These are phyloP conservation scores for Nesoenas mayeri DNA, from an alignment of 2,113 vertebrate species.

Conservation along the genomic window DNA sequence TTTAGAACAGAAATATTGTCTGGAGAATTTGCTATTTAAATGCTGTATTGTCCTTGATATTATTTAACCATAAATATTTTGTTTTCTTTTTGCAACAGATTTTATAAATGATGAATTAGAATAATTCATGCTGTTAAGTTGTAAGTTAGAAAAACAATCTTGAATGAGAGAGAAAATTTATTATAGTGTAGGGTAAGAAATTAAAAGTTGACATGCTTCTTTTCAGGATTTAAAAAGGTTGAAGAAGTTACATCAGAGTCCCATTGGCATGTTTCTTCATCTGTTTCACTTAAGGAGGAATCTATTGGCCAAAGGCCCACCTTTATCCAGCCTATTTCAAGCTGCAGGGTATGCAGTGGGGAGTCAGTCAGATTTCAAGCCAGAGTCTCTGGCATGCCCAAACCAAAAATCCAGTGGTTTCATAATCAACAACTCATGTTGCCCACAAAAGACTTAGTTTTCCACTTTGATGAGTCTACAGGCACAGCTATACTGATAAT, in stretches of 20 bases:
- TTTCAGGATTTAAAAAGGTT: conserved; percentile 87
- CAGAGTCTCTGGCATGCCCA: conserved; percentile 83
- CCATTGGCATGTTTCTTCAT: conserved; percentile 78
- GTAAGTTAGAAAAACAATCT: background rate
- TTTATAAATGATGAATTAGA: conserved; percentile 19
- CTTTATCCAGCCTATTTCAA: conserved; percentile 89
- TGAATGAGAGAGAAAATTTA: conserved; percentile 23
- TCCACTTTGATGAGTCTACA: conserved; percentile 90
- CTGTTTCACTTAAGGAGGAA: conserved; percentile 86
- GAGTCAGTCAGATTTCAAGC: conserved; percentile 91
- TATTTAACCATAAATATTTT: background rate
- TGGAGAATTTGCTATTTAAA: background rate
- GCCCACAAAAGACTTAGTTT: conserved; percentile 87
- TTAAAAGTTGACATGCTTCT: conserved; percentile 87
- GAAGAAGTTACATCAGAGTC: conserved; percentile 78
- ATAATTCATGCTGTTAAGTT: background rate
- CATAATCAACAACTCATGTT: conserved; percentile 83
- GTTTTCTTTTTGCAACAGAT: conserved; percentile 19
- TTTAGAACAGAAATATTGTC: background rate
- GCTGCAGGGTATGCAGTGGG: conserved; percentile 84
- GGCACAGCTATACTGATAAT: conserved; percentile 89
- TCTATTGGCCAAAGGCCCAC: conserved; percentile 84
- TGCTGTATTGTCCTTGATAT: background rate
- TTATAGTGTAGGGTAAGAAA: conserved; percentile 58
- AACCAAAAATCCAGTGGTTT: conserved; percentile 90